phyloP scores from a whole-genome alignment of 2,888 invertebrate genomes.

The Limnephilus auricula region DNA sequence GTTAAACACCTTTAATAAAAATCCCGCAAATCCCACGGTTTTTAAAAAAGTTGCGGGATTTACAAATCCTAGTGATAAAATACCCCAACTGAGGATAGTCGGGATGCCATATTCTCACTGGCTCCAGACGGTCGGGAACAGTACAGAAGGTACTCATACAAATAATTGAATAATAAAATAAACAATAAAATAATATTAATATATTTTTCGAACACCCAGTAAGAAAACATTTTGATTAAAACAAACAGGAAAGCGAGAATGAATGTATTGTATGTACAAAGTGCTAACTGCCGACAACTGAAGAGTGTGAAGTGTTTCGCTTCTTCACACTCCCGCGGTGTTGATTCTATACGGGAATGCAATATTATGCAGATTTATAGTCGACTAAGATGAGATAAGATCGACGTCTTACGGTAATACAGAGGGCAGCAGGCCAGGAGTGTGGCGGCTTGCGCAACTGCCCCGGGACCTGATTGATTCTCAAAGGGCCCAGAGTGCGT shows the following conservation, averaged over 20 bases:
- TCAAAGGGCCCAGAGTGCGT: neutral
- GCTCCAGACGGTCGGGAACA: too few species aligned
- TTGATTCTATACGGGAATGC: constrained; percentile 19
- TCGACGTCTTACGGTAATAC: neutral
- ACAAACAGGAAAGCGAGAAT: neutral
- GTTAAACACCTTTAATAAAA: too few species aligned
- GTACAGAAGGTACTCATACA: too few species aligned
- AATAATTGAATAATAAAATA: too few species aligned
- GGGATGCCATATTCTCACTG: too few species aligned
- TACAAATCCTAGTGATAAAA: too few species aligned
- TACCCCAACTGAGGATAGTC: too few species aligned
- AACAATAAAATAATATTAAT: neutral
- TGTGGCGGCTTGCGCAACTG: neutral
- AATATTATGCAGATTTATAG: constrained; percentile 33
- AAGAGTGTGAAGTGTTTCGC: constrained; percentile 10
- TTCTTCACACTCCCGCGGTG: constrained; percentile 16
- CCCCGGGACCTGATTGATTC: neutral
- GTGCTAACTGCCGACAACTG: constrained; percentile 4
- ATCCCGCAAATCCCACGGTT: too few species aligned
- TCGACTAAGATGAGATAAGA: neutral
- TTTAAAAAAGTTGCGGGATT: too few species aligned
- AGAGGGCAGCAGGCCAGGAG: neutral
- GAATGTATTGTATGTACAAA: constrained; percentile 27
- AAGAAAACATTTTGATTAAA: neutral
- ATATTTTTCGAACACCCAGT: neutral